These are phyloP conservation scores for Adela reaumurella DNA, from an alignment of 2,888 invertebrate species.

Conservation along the genomic window DNA sequence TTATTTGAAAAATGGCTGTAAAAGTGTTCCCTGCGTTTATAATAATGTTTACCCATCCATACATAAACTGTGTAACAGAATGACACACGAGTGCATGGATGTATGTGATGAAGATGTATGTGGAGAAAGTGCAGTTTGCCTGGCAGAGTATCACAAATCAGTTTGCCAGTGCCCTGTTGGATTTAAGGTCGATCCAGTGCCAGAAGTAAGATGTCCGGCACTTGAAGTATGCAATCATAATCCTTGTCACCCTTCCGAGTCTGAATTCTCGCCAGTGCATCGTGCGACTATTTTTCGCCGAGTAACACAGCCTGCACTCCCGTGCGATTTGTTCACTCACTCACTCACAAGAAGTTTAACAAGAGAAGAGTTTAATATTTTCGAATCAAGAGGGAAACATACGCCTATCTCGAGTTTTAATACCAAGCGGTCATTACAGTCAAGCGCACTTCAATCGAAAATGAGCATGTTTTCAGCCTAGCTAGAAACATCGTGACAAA, in stretches of 20 bases:
- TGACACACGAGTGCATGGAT: conserved; percentile 77
- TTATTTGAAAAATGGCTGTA: conserved; percentile 69
- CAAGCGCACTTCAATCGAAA: too few species aligned
- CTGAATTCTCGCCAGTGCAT: too few species aligned
- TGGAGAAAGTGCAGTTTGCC: conserved; percentile 83
- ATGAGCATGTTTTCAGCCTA: too few species aligned
- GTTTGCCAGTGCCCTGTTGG: conserved; percentile 86
- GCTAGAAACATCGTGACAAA: too few species aligned
- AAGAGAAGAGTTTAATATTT: too few species aligned
- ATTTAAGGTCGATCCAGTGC: conserved; percentile 72
- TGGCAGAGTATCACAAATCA: conserved; percentile 78
- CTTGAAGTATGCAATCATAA: conserved; percentile 71
- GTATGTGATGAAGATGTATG: conserved; percentile 80
- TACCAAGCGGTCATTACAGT: too few species aligned
- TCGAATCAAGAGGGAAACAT: too few species aligned
- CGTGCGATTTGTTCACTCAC: too few species aligned
- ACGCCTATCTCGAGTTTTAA: too few species aligned
- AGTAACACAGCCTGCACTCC: too few species aligned
- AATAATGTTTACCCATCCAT: conserved; percentile 78
- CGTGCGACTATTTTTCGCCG: too few species aligned
- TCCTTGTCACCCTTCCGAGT: conserved; percentile 78
- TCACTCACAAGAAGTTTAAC: too few species aligned
- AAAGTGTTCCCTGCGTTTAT: conserved; percentile 80
- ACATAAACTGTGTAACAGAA: conserved; percentile 77
- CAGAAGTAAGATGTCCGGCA: conserved; percentile 77